A percentile compares a stretch with the other conserved stretches of the same genome.
Evolutionary conservation across 1,140 invertebrate species (phyloP).

Genomic region (Lordiphosa collinella): DNA sequence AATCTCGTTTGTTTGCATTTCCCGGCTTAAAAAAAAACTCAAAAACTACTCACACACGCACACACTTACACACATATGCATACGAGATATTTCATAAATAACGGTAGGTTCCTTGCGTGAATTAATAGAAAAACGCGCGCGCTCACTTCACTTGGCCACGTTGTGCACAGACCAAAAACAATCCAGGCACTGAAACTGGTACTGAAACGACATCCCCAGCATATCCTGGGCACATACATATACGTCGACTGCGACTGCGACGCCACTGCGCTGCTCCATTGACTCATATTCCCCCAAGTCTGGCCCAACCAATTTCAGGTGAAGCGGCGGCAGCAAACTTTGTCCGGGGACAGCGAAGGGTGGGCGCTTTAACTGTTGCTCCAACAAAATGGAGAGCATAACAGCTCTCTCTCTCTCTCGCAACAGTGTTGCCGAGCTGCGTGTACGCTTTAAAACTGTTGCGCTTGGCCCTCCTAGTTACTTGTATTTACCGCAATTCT

Average conservation of each 20-base stretch:
- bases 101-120: constrained; percentile 18
- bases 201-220: constrained; percentile 40
- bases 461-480: constrained; percentile 31
- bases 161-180: constrained; percentile 71
- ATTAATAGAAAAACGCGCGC: constrained; percentile 36
- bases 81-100: constrained; percentile 27
- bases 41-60: constrained; percentile 17
- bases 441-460: constrained; percentile 49
- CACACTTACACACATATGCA: constrained; percentile 13
- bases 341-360: constrained; percentile 55
- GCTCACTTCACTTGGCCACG: constrained; percentile 39
- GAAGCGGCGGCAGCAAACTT: constrained; percentile 37
- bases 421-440: constrained; percentile 67
- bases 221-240: constrained; percentile 49
- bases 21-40: constrained; percentile 8
- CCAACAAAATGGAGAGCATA: constrained; percentile 16
- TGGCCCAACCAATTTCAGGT: constrained; percentile 50
- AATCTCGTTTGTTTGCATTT: constrained; percentile 51
- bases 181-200: constrained; percentile 77
- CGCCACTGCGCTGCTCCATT: constrained; percentile 38
- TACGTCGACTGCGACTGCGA: constrained; percentile 15
- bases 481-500: constrained; percentile 36
- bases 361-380: constrained; percentile 64
- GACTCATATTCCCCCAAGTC: constrained; percentile 31
- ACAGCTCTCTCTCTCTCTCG: too few relatives aligned